phyloP scores from a whole-genome alignment of 2,888 invertebrate genomes.

The Amphipoea oculea region DNA sequence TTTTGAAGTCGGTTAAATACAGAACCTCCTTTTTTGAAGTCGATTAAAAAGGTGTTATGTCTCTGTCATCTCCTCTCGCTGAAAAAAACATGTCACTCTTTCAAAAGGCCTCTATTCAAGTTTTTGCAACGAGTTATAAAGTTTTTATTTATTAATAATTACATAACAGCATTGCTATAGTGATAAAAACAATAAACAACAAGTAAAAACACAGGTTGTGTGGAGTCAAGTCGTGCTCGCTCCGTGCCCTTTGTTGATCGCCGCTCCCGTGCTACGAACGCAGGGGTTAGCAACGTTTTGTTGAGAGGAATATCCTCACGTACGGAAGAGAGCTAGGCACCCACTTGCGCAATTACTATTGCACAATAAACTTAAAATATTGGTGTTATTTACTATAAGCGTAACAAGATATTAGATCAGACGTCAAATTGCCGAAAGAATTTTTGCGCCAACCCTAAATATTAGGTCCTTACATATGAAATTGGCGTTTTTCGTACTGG shows the following conservation, averaged over 20 bases:
- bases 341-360: not conserved
- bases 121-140: not conserved
- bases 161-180: conserved; percentile 42
- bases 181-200: conserved; percentile 76
- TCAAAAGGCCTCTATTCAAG: not conserved
- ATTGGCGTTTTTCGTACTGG: too few relatives aligned
- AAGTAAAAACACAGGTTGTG: conserved; percentile 74
- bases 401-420: not conserved
- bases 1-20: too few relatives aligned
- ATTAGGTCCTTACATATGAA: too few relatives aligned
- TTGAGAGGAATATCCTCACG: not conserved
- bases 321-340: not conserved
- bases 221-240: conserved; percentile 72
- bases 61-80: not conserved
- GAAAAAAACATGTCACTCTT: conserved; percentile 1
- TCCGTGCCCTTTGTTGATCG: conserved; percentile 75
- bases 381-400: not conserved
- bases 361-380: not conserved
- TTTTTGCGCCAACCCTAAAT: too few relatives aligned
- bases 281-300: conserved; percentile 67
- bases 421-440: not conserved
- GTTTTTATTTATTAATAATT: conserved; percentile 51
- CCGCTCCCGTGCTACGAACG: conserved; percentile 72
- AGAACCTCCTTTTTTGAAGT: too few relatives aligned
- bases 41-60: not conserved